phyloP scores from a whole-genome alignment of 2,888 invertebrate genomes.

The Pollenia labialis region DNA sequence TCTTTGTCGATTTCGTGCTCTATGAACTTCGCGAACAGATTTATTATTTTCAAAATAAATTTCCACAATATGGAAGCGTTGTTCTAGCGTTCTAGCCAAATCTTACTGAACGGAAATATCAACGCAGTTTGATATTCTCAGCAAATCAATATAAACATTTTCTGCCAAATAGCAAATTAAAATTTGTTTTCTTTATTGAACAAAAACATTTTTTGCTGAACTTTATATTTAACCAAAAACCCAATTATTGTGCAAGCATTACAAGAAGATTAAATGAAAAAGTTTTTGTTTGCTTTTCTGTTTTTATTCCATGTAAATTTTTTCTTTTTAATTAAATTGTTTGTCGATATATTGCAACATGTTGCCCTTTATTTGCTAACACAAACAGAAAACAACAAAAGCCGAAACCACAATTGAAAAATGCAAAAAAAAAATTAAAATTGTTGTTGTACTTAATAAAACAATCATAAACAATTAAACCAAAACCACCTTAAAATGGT shows the following conservation, averaged over 20 bases:
- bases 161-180: too few relatives aligned
- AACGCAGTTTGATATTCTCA: too few relatives aligned
- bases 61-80: too few relatives aligned
- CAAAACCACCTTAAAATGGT: conserved; percentile 51
- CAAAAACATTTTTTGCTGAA: not conserved
- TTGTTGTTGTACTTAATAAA: conserved; percentile 10
- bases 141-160: too few relatives aligned
- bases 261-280: not conserved
- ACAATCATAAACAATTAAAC: conserved; percentile 59
- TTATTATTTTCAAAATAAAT: too few relatives aligned
- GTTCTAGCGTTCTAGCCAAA: too few relatives aligned
- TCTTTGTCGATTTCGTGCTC: too few relatives aligned
- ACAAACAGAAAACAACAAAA: not conserved
- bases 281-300: not conserved
- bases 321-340: conserved; percentile 27
- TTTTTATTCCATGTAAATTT: not conserved
- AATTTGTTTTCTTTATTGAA: not conserved
- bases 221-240: not conserved
- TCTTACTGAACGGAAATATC: too few relatives aligned
- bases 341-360: conserved; percentile 28
- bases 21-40: too few relatives aligned
- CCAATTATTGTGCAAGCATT: conserved; percentile 24
- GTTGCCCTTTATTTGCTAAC: conserved; percentile 26
- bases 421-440: conserved; percentile 18
- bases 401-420: conserved; percentile 49